Conservation (phyloP, 2,888 invertebrate species). For the Pheosia tremula region DNA sequence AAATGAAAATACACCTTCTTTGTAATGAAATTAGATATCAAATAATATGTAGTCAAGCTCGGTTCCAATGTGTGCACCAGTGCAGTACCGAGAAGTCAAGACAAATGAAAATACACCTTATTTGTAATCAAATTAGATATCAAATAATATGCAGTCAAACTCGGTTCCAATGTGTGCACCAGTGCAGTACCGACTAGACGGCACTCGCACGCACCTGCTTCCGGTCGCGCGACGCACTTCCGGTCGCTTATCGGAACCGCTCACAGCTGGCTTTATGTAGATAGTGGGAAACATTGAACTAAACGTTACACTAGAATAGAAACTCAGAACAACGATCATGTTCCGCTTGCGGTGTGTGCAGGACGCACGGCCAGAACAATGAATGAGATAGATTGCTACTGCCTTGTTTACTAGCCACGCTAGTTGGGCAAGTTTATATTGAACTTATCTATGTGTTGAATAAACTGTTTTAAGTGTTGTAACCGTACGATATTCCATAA, state of each 20-base stretch:
- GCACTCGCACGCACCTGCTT: conserved; percentile 63
- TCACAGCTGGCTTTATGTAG: conserved; percentile 25
- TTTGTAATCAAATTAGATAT: neutral
- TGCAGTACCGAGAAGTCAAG: neutral
- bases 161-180: conserved; percentile 21
- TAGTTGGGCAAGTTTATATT: too few relatives aligned
- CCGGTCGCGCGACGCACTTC: conserved; percentile 55
- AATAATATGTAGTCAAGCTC: neutral
- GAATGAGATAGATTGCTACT: too few relatives aligned
- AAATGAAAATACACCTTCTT: neutral
- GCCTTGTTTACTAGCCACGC: too few relatives aligned
- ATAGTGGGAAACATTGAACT: neutral
- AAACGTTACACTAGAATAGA: too few relatives aligned
- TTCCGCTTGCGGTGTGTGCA: too few relatives aligned
- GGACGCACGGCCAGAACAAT: too few relatives aligned
- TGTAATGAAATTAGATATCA: neutral
- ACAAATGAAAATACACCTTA: neutral
- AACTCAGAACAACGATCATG: too few relatives aligned
- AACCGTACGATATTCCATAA: too few relatives aligned
- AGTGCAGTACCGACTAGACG: conserved; percentile 39
- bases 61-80: neutral
- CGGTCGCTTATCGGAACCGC: conserved; percentile 24
- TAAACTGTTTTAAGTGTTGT: too few relatives aligned
- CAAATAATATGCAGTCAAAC: conserved; percentile 8
- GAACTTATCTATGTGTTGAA: too few relatives aligned